These are phyloP conservation scores for Cheilosia urbana DNA, from an alignment of 2,888 invertebrate genomes.

Conservation along the genomic window DNA sequence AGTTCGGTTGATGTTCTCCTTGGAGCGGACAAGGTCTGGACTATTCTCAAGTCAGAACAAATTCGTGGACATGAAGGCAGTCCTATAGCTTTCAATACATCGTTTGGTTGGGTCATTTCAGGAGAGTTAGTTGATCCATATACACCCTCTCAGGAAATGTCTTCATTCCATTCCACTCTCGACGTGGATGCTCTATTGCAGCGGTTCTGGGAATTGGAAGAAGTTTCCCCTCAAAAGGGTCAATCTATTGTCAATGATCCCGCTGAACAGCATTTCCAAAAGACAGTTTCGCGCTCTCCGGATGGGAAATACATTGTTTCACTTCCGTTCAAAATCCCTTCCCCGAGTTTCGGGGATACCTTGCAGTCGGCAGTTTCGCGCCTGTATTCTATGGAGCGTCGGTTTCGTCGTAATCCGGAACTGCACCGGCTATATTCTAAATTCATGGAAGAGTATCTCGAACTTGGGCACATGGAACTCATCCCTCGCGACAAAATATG, in stretches of 20 bases:
- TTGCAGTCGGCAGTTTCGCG: slow-evolving; percentile 19
- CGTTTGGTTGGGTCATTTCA: slow-evolving; percentile 47
- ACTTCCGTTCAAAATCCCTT: slow-evolving; percentile 38
- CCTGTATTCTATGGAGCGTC: slow-evolving; percentile 24
- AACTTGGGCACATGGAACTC: slow-evolving; percentile 30
- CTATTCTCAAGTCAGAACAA: too few species aligned
- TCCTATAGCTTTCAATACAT: background rate
- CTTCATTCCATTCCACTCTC: slow-evolving; percentile 18
- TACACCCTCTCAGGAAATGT: background rate
- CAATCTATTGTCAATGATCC: slow-evolving; percentile 35
- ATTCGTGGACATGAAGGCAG: background rate
- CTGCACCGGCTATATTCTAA: background rate
- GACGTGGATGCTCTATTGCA: slow-evolving; percentile 49
- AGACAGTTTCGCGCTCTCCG: background rate
- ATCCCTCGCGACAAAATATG: slow-evolving; percentile 6
- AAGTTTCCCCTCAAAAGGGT: slow-evolving; percentile 45
- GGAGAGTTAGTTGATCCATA: slow-evolving; percentile 33
- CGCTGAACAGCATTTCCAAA: slow-evolving; percentile 43
- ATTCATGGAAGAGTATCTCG: slow-evolving; percentile 44
- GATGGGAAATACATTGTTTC: slow-evolving; percentile 53
- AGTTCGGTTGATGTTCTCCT: too few species aligned
- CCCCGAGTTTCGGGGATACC: slow-evolving; percentile 29
- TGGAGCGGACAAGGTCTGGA: too few species aligned
- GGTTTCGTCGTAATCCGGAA: slow-evolving; percentile 18
- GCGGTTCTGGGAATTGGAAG: slow-evolving; percentile 57